Base-by-base conservation (phyloP, 1,140 invertebrate genomes). In the Zaprionus inermis region DNA sequence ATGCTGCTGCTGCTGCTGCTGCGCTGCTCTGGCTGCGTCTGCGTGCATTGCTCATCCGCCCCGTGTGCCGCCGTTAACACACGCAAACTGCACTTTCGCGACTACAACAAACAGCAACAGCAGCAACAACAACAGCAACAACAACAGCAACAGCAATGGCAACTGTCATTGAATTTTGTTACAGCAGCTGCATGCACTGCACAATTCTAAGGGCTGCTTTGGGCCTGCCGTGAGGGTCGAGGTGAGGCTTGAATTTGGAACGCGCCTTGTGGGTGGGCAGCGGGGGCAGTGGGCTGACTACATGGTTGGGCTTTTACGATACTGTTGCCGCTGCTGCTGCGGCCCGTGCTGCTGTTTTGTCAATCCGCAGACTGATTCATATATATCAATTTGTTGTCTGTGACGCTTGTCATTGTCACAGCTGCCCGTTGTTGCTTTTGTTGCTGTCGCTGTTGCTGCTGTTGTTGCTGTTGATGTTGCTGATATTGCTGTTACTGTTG, bases 341-440 rank as follows among this genome's bases (percentile, higher is more conserved):
- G 7, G 38, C 38, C 16, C 72, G 66, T 88, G 83, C 76, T 77
- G 76, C 79, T 83, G 83, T 79, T 86, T 86, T 88, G 82, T 86
- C 82, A 86, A 86, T 82, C 79, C 83, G 79, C 76, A 76, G 83
- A 82, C 79, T 88, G 76, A 65, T 70, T 70, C 82, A 85, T 82
- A 86, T 86, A 86, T 88, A 86, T 86, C 83, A 86, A 86, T 86
- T 86, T 86, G 83, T 86, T 86, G 83, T 88, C 60, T 80, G 61
- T 44, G 73, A 52, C 28, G 79, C 73, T 57, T 49, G 4, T 49
- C 44, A 49, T 49, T 49, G 44, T 49, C 18, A 11, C 18, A 74
- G 78, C 66, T 73, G 76, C 41, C 44, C 34, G 46, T 76, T 66
- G 56, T 73, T 73, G 64, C 55, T 68, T 46, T 24, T 55, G 36